phyloP scores from a whole-genome alignment of 2,888 invertebrate species.

The Pocota personata region DNA sequence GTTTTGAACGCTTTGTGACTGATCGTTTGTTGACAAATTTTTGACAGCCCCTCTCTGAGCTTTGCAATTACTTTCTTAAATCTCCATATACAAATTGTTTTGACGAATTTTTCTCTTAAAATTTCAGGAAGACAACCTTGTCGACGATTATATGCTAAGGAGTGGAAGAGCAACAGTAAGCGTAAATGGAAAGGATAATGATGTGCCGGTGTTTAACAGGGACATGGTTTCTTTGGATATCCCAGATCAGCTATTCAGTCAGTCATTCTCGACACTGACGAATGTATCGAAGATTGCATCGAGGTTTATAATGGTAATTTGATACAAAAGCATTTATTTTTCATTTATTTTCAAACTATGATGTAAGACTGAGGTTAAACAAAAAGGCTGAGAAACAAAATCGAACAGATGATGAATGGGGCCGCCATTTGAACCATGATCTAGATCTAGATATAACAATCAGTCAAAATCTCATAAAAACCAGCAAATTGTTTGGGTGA shows the following conservation, averaged over 20 bases:
- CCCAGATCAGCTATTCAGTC: constrained; percentile 85
- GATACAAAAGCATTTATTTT: constrained; percentile 8
- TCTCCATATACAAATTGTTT: not conserved
- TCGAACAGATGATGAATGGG: not conserved
- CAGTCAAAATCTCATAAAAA: not conserved
- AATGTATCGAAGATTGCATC: constrained; percentile 85
- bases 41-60: not conserved
- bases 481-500: not conserved
- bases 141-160: not conserved
- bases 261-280: constrained; percentile 85
- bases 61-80: constrained; percentile 7
- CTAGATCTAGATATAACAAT: not conserved
- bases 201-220: constrained; percentile 84
- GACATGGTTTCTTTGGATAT: constrained; percentile 85
- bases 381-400: not conserved
- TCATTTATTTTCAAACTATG: not conserved
- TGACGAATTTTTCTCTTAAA: constrained; percentile 31
- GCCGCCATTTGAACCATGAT: not conserved
- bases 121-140: constrained; percentile 47
- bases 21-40: not conserved
- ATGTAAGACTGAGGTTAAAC: not conserved
- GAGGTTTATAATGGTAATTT: constrained; percentile 85
- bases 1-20: too few relatives aligned
- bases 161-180: constrained; percentile 22
- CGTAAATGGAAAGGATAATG: constrained; percentile 79